Evolutionary conservation across 1,140 invertebrate species (phyloP).

Genomic region (Macrotrachela quadricornifera): DNA sequence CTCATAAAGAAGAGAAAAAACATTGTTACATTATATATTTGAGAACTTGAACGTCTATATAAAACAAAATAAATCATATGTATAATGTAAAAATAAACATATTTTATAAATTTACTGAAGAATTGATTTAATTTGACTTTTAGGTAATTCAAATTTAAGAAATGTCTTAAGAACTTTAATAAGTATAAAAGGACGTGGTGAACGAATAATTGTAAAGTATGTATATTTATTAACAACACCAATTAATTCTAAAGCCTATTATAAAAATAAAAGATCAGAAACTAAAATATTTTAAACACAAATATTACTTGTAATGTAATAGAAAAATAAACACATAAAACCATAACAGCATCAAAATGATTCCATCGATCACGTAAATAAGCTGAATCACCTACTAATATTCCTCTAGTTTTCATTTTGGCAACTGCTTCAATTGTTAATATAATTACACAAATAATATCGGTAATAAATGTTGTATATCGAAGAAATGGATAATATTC

Average conservation of each 20-base stretch:
- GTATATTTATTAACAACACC: too few species aligned
- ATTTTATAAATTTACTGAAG: slow-evolving; percentile 57
- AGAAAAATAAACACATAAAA: slow-evolving; percentile 84
- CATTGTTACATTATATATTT: slow-evolving; percentile 97
- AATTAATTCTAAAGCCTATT: too few species aligned
- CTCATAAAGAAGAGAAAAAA: slow-evolving; percentile 99
- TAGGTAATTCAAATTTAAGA: slow-evolving; percentile 95
- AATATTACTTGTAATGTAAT: slow-evolving; percentile 61
- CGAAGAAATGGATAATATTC: slow-evolving; percentile 2
- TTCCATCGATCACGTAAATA: slow-evolving; percentile 95
- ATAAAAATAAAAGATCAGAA: not conserved
- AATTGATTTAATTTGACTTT: slow-evolving; percentile 92
- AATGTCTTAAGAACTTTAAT: slow-evolving; percentile 89
- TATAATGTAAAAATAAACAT: not conserved
- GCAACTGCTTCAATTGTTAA: slow-evolving; percentile 8
- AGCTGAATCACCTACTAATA: slow-evolving; percentile 41
- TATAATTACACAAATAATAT: slow-evolving; percentile 2
- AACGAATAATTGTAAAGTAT: slow-evolving; percentile 42
- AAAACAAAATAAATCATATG: slow-evolving; percentile 12
- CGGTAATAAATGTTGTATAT: slow-evolving; percentile 3
- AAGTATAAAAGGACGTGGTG: slow-evolving; percentile 86
- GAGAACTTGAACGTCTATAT: slow-evolving; percentile 86
- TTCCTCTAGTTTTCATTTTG: slow-evolving; percentile 6
- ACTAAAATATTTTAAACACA: not conserved
- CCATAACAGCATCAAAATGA: slow-evolving; percentile 96